Evolutionary conservation across 2,797 vertebrate genomes (phyloP), one percentile per base, ranked within the genome.

Genomic region (Acrossocheilus fasciatus): DNA sequence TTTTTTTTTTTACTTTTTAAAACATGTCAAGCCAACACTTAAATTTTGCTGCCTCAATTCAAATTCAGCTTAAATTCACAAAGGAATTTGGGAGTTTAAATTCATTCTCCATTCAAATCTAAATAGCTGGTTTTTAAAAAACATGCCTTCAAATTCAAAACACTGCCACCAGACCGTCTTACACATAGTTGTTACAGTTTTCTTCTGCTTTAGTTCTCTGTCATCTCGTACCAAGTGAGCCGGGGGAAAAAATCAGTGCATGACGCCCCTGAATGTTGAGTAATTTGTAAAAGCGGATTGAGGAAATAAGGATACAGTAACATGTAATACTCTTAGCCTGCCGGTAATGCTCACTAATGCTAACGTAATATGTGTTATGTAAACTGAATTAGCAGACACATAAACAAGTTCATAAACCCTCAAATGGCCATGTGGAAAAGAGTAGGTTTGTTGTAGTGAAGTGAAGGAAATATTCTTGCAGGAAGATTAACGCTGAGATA

Each of bases 221-320:
- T 50, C 72, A 36, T 57, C 36, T n/a, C 4, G 36, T 41, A 39
- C 14, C 20, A 4, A 59, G 20, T 64, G 57, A 30, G 77, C 39
- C 15, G 8, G 8, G 9, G 57, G 76, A 1, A 9, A 10, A 57
- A 62, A 45, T 12, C 15, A 0, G n/a, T 45, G 77, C 17, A 15
- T 64, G 77, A 12, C 9, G 5, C 17, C 77, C 4, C 26, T 81
- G 62, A 68, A 81, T 57, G 66, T 59, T 39, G 68, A 83, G 12
- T 83, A 47, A 83, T 83, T 74, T 47, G 82, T 83, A 43, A 47
- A 75, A 75, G 70, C 18, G 23, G 70, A 83, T 83, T 75, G 82
- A 83, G 82, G 20, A 75, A 75, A 83, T 64, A 11, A 64, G 57
- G 72, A 83, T 75, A 62, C 41, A 64, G 82, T 66, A 62, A 74